phyloP scores from a whole-genome alignment of 2,797 vertebrate genomes.

The Leptatherina wallacei region DNA sequence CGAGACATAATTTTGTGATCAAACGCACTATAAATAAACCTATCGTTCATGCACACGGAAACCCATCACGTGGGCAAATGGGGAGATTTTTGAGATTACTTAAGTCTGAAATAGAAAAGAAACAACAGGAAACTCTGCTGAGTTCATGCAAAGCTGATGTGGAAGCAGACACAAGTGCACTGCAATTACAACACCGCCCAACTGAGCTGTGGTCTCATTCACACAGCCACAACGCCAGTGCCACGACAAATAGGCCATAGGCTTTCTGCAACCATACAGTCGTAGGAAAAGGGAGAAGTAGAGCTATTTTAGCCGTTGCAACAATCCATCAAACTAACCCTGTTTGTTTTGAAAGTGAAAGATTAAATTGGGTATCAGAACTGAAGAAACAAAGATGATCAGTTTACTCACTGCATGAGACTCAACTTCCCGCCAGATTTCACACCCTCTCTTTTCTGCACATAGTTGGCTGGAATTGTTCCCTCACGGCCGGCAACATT shows the following conservation, averaged over 20 bases:
- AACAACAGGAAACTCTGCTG: constrained; percentile 75
- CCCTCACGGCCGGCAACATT: constrained; percentile 92
- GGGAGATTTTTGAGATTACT: constrained; percentile 52
- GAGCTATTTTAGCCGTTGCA: constrained; percentile 47
- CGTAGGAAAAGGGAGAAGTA: constrained; percentile 26
- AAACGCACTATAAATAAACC: constrained; percentile 35
- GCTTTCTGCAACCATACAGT: constrained; percentile 38
- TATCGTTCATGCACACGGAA: constrained; percentile 9
- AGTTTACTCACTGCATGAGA: constrained; percentile 95
- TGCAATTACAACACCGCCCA: constrained; percentile 65
- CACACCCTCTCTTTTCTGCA: constrained; percentile 95
- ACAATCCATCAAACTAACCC: constrained; percentile 14
- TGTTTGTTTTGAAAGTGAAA: background rate
- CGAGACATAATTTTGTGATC: background rate
- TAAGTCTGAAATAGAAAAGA: constrained; percentile 48
- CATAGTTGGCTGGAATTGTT: constrained; percentile 96
- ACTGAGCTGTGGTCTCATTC: constrained; percentile 63
- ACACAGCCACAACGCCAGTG: constrained; percentile 40
- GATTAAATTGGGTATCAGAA: background rate
- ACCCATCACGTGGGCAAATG: constrained; percentile 9
- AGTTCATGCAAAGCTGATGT: constrained; percentile 51
- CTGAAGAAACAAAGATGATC: background rate
- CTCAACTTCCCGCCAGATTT: constrained; percentile 94
- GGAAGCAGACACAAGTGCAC: constrained; percentile 58
- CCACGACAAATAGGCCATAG: constrained; percentile 43